Conservation (phyloP, 2,113 vertebrate species). For the Pica pica region DNA sequence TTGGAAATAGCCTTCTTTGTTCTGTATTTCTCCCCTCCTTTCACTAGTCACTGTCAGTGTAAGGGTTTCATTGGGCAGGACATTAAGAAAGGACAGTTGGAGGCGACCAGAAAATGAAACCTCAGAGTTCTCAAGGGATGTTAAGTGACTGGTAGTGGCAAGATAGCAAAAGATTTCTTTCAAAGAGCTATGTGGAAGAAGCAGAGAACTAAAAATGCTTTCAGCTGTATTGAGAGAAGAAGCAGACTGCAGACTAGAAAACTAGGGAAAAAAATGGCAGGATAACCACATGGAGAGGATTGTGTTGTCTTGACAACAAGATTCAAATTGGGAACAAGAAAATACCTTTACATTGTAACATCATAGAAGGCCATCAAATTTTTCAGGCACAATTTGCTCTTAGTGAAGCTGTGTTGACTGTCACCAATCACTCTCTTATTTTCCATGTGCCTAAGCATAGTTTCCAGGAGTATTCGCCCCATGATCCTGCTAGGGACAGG, state of each 20-base stretch:
- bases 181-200: background rate
- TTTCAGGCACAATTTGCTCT: background rate
- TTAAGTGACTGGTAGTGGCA: background rate
- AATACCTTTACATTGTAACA: background rate
- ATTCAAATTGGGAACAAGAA: background rate
- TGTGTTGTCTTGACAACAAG: background rate
- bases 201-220: background rate
- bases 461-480: background rate
- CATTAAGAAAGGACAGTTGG: constrained; percentile 8
- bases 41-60: background rate
- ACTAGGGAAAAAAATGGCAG: background rate
- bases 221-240: background rate
- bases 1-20: constrained; percentile 15
- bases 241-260: background rate
- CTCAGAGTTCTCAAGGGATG: background rate
- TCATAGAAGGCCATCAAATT: background rate
- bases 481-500: background rate
- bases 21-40: background rate
- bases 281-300: background rate
- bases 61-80: background rate
- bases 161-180: constrained; percentile 33
- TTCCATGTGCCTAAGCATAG: background rate
- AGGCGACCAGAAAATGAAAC: constrained; percentile 28
- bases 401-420: background rate
- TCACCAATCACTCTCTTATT: background rate